Conservation (phyloP, 1,140 invertebrate genomes). For the Ptiloglossa arizonensis region DNA sequence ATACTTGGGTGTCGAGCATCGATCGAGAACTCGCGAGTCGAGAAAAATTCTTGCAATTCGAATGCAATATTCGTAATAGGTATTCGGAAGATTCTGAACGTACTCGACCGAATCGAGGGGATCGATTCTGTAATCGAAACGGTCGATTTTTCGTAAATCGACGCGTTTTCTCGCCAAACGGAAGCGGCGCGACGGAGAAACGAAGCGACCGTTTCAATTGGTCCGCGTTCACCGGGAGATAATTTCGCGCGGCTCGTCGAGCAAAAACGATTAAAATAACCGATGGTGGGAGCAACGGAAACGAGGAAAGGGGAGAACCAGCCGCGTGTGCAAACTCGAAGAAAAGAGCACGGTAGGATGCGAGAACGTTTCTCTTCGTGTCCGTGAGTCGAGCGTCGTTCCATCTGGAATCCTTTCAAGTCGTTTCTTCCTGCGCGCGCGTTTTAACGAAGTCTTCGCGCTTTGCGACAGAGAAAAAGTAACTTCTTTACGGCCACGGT, state of each 20-base stretch:
- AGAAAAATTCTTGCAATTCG: too few species aligned
- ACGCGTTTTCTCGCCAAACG: too few species aligned
- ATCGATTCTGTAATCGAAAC: too few species aligned
- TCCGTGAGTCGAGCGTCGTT: background rate
- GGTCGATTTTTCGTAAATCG: too few species aligned
- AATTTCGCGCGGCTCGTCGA: background rate
- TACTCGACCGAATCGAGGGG: too few species aligned
- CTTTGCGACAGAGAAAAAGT: constrained; percentile 17
- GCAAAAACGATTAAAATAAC: constrained; percentile 5
- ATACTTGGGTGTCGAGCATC: too few species aligned
- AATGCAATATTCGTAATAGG: too few species aligned
- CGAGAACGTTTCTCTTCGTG: constrained; percentile 5
- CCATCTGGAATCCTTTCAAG: background rate
- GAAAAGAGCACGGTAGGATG: background rate
- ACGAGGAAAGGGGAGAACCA: background rate
- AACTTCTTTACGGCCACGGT: constrained; percentile 27
- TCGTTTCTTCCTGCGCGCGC: background rate
- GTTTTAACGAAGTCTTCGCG: constrained; percentile 38
- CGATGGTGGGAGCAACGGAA: constrained; percentile 5
- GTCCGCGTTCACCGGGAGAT: background rate
- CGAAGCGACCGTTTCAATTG: background rate
- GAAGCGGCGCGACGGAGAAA: background rate
- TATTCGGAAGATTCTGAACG: too few species aligned
- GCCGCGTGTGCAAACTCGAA: background rate
- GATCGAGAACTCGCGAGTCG: too few species aligned